Base-by-base conservation (phyloP, 2,797 vertebrate species). In the Myiothlypis coronata region DNA sequence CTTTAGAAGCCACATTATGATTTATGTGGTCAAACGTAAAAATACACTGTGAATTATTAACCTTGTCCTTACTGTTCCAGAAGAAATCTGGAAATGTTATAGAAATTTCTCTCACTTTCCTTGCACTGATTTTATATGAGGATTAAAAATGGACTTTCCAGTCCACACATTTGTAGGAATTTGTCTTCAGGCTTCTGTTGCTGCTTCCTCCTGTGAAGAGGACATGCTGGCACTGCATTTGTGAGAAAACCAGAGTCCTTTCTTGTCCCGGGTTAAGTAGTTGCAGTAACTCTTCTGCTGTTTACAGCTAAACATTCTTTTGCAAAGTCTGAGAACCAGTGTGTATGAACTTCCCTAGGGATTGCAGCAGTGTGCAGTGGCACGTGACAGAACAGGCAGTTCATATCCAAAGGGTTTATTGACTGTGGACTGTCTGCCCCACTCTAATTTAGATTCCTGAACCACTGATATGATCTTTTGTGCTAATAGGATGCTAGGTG, bases 221-320 rank as follows among this genome's bases (percentile, higher is more conserved):
- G 16, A 55, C 35, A 52, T 82, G 14, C 44, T 60, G 70, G 41
- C 55, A 86, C 77, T 67, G 74, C 65, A 47, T 71, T 59, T 95
- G 21, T 79, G 84, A 96, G 91, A 91, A 94, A 93, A 72, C 3
- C 1, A 2, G 65, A 60, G 37, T 72, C 32, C 63, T 44, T 91
- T 91, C 67, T 92, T n/a, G 55, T 93, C 57, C 34, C 0, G 2
- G 43, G 63, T 90, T 91, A 91, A 95, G 49, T 39, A 84, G 81
- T 37, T 90, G 70, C 70, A 79, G 55, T 89, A 90, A 70, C 81
- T 93, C 18, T 94, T 72, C 30, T 82, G 46, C 57, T 95, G 59
- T 91, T 95, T 93, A 72, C 30, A 79, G 26, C 63, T 70, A 32
- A 93, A 84, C n/a, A 24, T 94, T 86, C 61, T 70, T 94, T 74